These are phyloP conservation scores for Galaxias olidus DNA, from an alignment of 2,797 vertebrate species.

Conservation along the genomic window DNA sequence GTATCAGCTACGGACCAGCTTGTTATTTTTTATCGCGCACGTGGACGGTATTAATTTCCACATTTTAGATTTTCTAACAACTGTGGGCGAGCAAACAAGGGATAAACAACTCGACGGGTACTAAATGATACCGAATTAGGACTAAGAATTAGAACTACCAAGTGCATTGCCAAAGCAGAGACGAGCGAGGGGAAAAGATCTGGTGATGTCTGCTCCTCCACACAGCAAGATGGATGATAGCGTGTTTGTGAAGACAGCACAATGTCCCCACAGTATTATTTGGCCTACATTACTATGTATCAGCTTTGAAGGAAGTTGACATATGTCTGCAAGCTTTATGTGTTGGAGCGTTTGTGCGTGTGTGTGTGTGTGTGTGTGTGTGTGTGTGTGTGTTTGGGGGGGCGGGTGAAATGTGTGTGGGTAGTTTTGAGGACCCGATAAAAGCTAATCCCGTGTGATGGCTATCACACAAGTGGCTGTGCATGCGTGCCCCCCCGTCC, in stretches of 20 bases:
- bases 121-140: too few relatives aligned
- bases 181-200: constrained; percentile 2
- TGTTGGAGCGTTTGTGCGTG: too few relatives aligned
- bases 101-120: not conserved
- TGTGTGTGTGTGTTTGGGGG: too few relatives aligned
- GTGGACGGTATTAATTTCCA: too few relatives aligned
- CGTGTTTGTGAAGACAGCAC: too few relatives aligned
- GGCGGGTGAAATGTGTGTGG: too few relatives aligned
- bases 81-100: not conserved
- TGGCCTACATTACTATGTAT: constrained; percentile 8
- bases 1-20: not conserved
- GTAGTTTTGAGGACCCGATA: not conserved
- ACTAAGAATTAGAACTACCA: too few relatives aligned
- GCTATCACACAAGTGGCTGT: constrained; percentile 31
- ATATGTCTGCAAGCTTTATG: not conserved
- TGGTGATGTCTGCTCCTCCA: too few relatives aligned
- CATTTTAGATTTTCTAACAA: too few relatives aligned
- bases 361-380: too few relatives aligned
- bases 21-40: too few relatives aligned
- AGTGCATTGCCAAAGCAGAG: not conserved
- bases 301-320: constrained; percentile 5
- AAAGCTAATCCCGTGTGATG: constrained; percentile 36
- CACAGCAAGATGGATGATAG: too few relatives aligned
- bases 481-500: constrained; percentile 41
- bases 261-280: constrained; percentile 7